Evolutionary conservation across 2,797 vertebrate species (phyloP), one percentile per base, ranked within the genome.

Genomic region (Mormyrops boulengeri): DNA sequence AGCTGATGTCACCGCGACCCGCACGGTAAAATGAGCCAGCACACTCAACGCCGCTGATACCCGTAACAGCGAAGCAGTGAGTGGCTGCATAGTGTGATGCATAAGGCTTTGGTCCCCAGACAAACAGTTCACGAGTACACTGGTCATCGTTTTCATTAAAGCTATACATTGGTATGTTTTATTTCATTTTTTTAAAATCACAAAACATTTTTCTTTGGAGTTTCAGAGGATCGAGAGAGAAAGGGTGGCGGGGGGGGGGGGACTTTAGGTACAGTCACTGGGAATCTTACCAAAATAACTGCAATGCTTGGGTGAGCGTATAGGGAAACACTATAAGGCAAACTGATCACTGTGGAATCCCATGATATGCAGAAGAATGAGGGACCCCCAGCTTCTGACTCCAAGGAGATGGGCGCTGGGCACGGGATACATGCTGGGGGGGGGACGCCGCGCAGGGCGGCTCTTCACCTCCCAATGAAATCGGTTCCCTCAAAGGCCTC

Each of bases 141-240:
- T 87, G 88, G 66, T 55, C 9, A 9, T 17, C 9, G 1, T 22
- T 38, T 22, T n/a, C 62, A 88, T 60, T 8, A 88, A 85, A 88
- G 91, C 41, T 41, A 90, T 57, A 90, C 9, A 87, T 93, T 90
- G 62, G 91, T 89, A 38, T 77, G 60, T 47, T 90, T 80, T 69
- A 69, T 12, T 62, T 62, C 14, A 30, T 60, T 34, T 69, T 34
- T 69, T 69, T 62, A 0, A 53, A 92, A 77, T 44, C 7, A 34
- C 19, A 73, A 49, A 89, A 19, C 4, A 85, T 60, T 17, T 12
- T 50, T 94, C 93, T 95, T 95, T 94, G 94, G 94, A 93, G 92
- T 91, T 88, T 84, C 87, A 89, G 34, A 47, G 12, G 73, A 9
- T 7, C 2, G 26, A 53, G 50, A 11, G 47, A 52, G 6, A 55